Conservation (phyloP, 2,888 invertebrate genomes). For the Augiades crinisus region DNA sequence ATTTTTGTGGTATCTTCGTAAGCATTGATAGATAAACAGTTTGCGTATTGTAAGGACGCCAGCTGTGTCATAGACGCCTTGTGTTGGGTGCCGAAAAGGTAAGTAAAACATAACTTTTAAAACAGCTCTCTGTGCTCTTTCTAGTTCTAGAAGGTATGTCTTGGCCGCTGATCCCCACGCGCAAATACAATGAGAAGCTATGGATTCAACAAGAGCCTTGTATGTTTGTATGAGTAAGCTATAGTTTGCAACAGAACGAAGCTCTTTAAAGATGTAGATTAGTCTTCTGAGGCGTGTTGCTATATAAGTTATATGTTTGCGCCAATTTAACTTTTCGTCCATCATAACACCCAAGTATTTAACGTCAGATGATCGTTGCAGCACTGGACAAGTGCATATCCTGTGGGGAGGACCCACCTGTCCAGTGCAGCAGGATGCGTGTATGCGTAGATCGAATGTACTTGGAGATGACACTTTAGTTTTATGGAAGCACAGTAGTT, state of each 20-base stretch:
- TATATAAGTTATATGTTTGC: too few relatives aligned
- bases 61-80: slow-evolving; percentile 1
- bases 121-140: slow-evolving; percentile 21
- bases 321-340: too few relatives aligned
- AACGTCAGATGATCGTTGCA: too few relatives aligned
- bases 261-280: not conserved
- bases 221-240: too few relatives aligned
- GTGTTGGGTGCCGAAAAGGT: not conserved
- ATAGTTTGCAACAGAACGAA: too few relatives aligned
- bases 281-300: not conserved
- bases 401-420: not conserved
- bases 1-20: too few relatives aligned
- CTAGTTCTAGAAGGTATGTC: slow-evolving; percentile 15
- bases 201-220: slow-evolving; percentile 12
- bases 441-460: not conserved
- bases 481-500: slow-evolving; percentile 2
- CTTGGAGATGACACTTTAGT: not conserved
- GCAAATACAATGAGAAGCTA: slow-evolving; percentile 15
- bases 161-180: slow-evolving; percentile 18
- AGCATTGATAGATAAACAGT: too few relatives aligned
- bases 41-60: not conserved
- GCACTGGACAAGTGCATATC: too few relatives aligned
- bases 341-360: too few relatives aligned
- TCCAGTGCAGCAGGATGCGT: not conserved
- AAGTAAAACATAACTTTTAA: slow-evolving; percentile 14